Base-by-base conservation (phyloP, 2,113 vertebrate genomes). In the Petroica traversi region DNA sequence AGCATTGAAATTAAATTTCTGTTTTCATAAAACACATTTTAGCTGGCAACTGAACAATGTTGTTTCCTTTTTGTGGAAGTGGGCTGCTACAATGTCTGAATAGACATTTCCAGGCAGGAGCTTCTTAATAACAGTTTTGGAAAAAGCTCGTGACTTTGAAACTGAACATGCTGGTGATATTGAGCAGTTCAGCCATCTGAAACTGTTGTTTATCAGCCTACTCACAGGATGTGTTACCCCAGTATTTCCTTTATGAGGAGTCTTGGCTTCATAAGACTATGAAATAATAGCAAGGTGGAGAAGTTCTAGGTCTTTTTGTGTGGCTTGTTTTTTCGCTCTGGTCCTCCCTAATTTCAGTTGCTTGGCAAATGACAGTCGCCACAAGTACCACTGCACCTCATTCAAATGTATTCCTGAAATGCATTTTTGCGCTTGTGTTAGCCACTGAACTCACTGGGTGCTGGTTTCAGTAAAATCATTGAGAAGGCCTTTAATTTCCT, bases 11-110 rank as follows among this genome's bases (percentile, higher is more conserved):
- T 86, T 80, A 51, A 72, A 78, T 91, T 93, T 94, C 25, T 94
- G 0, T 96, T 96, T 96, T 84, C 59, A 57, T 95, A 75, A 94
- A 92, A 57, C 22, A 76, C 11, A 14, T 61, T 87, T 94, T 71
- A 88, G 43, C 24, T 62, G 59, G 54, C 33, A 93, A 25, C 24
- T 0, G 7, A 68, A 81, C 76, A 41, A 38, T 14, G 25, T 38
- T 81, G 64, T 93, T 86, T 81, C 22, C 34, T 78, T 86, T 80
- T 58, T 66, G 59, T 69, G 59, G 62, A 73, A 81, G 38, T 6
- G 67, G 57, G 72, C 33, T 74, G 57, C 41, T 75, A 28, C 57
- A 9, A 40, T 26, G 26, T 68, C 54, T 94, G 86, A 91, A 88
- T 72, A 41, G 11, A 34, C 29, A 5, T 76, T 90, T 89, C 49